Percentiles rank a stretch among this genome's conserved stretches.
These are phyloP conservation scores for Corythornis cristatus DNA, from an alignment of 2,113 vertebrate species.

Conservation along the genomic window DNA sequence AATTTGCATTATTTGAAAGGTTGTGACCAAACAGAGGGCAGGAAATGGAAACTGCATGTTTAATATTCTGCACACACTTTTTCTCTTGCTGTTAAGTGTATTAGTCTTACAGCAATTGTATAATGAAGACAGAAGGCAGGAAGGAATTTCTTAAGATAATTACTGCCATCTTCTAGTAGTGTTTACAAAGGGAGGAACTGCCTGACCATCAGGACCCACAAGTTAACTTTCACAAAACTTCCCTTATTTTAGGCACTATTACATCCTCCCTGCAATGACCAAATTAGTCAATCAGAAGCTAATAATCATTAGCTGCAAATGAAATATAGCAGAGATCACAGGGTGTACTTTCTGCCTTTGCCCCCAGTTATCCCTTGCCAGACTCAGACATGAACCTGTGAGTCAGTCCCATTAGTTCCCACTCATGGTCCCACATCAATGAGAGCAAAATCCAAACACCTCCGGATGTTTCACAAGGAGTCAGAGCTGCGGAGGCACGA, in stretches of 20 bases:
- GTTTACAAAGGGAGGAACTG: not conserved
- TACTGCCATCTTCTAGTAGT: not conserved
- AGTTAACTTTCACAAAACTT: not conserved
- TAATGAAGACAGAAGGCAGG: not conserved
- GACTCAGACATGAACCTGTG: not conserved
- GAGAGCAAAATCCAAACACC: not conserved
- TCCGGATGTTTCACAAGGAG: not conserved
- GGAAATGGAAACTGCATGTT: not conserved
- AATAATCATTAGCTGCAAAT: not conserved
- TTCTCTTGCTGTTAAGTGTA: not conserved
- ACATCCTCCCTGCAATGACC: not conserved
- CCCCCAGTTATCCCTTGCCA: not conserved
- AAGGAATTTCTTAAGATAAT: not conserved
- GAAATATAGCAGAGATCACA: not conserved
- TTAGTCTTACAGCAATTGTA: not conserved
- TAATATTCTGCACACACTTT: not conserved
- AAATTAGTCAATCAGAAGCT: not conserved
- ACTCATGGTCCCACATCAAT: fast-evolving
- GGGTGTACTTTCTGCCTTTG: not conserved
- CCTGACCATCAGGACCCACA: not conserved
- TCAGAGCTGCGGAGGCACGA: not conserved
- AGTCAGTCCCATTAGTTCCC: not conserved
- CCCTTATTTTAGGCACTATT: not conserved
- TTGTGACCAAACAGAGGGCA: not conserved
- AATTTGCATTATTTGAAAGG: not conserved